Evolutionary conservation across 92 coral and sea anemone species (phyloP).

Genomic region (Porites lobata): DNA sequence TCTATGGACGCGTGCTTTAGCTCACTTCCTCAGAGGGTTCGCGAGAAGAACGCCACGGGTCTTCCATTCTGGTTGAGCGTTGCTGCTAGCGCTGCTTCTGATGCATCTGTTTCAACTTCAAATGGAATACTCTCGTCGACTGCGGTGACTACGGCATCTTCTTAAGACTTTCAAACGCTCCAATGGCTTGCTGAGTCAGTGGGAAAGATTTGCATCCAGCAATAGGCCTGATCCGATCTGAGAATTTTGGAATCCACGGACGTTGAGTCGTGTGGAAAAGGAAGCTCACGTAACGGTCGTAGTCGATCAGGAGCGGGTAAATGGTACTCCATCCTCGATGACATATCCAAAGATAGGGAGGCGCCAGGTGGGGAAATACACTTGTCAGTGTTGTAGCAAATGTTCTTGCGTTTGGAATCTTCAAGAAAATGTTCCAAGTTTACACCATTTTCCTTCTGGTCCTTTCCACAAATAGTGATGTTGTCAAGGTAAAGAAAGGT

Average conservation of each 20-base stretch:
- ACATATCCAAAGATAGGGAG: background rate
- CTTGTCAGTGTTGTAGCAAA: conserved; percentile 29
- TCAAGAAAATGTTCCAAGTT: conserved; percentile 63
- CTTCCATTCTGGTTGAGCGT: conserved; percentile 57
- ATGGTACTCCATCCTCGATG: conserved; percentile 55
- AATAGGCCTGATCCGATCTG: too few relatives aligned
- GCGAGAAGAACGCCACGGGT: conserved; percentile 44
- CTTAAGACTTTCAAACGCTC: conserved; percentile 52
- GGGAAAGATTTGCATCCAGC: too few relatives aligned
- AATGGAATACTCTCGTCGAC: conserved; percentile 63
- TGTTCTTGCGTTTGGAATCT: conserved; percentile 62
- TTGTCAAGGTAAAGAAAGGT: conserved; percentile 34
- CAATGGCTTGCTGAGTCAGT: background rate
- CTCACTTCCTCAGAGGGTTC: conserved; percentile 47
- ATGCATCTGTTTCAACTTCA: conserved; percentile 71
- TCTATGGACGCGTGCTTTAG: conserved; percentile 20
- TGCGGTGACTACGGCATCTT: conserved; percentile 52
- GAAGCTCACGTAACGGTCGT: conserved; percentile 70
- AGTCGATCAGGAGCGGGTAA: background rate
- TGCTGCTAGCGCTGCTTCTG: conserved; percentile 63
- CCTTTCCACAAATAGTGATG: conserved; percentile 63
- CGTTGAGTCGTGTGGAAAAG: conserved; percentile 62
- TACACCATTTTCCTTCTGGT: conserved; percentile 72
- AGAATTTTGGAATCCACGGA: background rate
- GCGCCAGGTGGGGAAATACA: too few relatives aligned